Evolutionary conservation across 2,797 vertebrate species (phyloP).

Genomic region (Ataeniobius toweri): DNA sequence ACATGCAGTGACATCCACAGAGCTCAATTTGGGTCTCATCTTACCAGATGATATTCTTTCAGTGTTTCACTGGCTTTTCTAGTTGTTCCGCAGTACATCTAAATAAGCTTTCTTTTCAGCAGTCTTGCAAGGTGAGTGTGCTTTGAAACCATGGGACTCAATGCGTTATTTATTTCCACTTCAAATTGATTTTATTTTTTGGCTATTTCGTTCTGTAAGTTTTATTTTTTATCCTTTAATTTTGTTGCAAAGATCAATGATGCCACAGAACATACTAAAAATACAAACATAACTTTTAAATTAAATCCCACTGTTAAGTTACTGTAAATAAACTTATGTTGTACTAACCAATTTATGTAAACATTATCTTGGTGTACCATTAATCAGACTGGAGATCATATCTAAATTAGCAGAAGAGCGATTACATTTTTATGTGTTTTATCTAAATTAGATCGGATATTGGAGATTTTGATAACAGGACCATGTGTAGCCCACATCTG

Average conservation of each 20-base stretch:
- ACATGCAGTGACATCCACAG: too few species aligned
- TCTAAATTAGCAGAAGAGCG: background rate
- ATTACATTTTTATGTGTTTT: conserved; percentile 7
- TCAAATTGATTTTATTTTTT: background rate
- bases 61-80: too few species aligned
- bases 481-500: background rate
- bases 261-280: background rate
- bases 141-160: too few species aligned
- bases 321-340: background rate
- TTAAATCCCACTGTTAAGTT: background rate
- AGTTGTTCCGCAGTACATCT: background rate
- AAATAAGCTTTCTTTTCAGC: background rate
- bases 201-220: background rate
- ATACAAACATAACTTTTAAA: too few species aligned
- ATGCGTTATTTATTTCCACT: background rate
- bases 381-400: conserved; percentile 7
- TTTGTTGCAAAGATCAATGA: background rate
- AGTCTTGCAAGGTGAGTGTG: background rate
- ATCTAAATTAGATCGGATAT: conserved; percentile 67
- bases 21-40: too few species aligned
- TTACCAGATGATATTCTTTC: too few species aligned
- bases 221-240: background rate
- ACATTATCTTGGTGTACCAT: conserved; percentile 7
- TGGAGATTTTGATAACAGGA: background rate
- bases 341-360: conserved; percentile 9